Evolutionary conservation across 2,113 vertebrate genomes (phyloP).

Genomic region (Triplophysa dalaica): DNA sequence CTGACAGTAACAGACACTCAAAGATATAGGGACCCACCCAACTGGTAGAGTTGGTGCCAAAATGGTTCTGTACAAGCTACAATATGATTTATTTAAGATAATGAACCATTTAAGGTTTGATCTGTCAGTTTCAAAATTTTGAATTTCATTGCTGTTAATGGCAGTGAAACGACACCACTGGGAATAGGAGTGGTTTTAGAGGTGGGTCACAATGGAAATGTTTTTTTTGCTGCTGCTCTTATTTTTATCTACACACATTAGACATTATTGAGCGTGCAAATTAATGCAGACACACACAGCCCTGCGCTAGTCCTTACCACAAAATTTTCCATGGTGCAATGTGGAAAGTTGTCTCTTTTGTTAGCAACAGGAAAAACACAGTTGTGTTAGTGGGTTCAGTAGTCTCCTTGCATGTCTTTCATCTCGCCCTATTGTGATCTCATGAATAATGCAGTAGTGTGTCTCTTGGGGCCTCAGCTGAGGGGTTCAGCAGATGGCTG

Average conservation of each 20-base stretch:
- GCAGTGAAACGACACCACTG: neutral
- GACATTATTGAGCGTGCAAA: slow-evolving; percentile 5
- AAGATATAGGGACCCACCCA: no score
- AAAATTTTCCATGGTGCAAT: slow-evolving; percentile 27
- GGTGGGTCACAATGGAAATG: slow-evolving; percentile 19
- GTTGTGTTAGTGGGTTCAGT: neutral
- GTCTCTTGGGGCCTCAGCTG: slow-evolving; percentile 41
- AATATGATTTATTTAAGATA: neutral
- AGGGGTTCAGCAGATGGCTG: slow-evolving; percentile 40
- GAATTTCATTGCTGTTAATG: neutral
- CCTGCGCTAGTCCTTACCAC: neutral
- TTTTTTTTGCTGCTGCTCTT: neutral
- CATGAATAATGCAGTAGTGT: slow-evolving; percentile 46
- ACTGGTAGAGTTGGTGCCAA: neutral
- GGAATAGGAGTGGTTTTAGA: slow-evolving; percentile 24
- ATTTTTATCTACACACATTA: slow-evolving; percentile 4
- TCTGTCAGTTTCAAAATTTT: neutral
- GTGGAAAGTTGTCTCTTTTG: slow-evolving; percentile 34
- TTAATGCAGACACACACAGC: slow-evolving; percentile 7
- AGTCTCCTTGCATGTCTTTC: neutral
- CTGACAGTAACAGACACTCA: neutral
- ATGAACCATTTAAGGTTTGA: neutral
- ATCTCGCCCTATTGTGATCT: neutral
- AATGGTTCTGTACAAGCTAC: neutral
- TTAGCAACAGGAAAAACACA: slow-evolving; percentile 39